Evolutionary conservation across 2,797 vertebrate genomes (phyloP).

Genomic region (Epinephelus awoara): DNA sequence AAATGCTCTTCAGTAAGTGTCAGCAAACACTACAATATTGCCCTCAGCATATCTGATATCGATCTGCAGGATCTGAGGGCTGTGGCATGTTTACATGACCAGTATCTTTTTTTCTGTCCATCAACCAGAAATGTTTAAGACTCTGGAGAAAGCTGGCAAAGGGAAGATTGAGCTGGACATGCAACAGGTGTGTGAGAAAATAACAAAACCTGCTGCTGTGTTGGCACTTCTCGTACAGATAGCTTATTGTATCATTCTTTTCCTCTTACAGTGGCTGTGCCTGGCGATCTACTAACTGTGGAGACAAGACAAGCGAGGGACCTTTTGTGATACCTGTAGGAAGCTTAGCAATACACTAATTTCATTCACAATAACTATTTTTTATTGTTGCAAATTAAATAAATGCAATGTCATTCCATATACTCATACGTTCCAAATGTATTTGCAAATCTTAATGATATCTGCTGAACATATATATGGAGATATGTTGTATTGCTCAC

Average conservation of each 20-base stretch:
- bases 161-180: constrained; percentile 86
- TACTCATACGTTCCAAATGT: background rate
- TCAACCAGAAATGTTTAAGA: constrained; percentile 83
- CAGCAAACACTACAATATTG: constrained; percentile 2
- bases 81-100: background rate
- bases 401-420: background rate
- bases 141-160: constrained; percentile 73
- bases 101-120: constrained; percentile 15
- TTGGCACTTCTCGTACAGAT: background rate
- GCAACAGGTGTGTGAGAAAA: constrained; percentile 75
- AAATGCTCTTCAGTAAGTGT: constrained; percentile 92
- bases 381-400: background rate
- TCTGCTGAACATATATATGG: background rate
- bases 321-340: background rate
- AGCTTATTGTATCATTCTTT: constrained; percentile 3
- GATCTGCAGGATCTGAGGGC: background rate
- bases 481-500: background rate
- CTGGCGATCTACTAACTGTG: constrained; percentile 73
- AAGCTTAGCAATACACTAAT: background rate
- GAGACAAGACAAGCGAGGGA: constrained; percentile 1
- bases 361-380: background rate
- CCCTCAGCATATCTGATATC: background rate
- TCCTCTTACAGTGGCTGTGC: constrained; percentile 78
- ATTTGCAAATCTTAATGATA: background rate
- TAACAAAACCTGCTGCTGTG: background rate